These are phyloP conservation scores for Electrona antarctica DNA, from an alignment of 2,113 vertebrate genomes.

Conservation along the genomic window DNA sequence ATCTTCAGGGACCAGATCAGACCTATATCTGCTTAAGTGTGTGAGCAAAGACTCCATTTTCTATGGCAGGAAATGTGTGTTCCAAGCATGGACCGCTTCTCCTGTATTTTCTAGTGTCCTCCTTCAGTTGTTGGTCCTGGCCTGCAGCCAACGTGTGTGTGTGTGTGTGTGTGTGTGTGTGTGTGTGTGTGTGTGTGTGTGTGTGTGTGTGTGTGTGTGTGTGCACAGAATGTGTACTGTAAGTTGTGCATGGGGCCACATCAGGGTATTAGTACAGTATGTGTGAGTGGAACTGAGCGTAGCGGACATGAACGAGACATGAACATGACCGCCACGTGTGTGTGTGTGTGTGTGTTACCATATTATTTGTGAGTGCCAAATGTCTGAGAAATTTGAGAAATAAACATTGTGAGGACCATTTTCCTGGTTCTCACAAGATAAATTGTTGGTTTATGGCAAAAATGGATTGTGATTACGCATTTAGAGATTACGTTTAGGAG, in stretches of 20 bases:
- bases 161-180: slow-evolving; percentile 21
- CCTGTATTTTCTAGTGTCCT: slow-evolving; percentile 46
- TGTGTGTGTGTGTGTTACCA: background rate
- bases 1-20: too few relatives aligned
- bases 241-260: slow-evolving; percentile 51
- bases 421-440: too few relatives aligned
- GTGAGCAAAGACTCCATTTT: slow-evolving; percentile 23
- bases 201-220: slow-evolving; percentile 37
- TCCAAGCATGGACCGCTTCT: slow-evolving; percentile 18
- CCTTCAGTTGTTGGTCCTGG: slow-evolving; percentile 65
- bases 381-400: too few relatives aligned
- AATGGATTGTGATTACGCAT: too few relatives aligned
- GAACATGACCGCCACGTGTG: slow-evolving; percentile 5
- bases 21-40: too few relatives aligned
- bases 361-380: background rate
- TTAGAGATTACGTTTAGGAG: too few relatives aligned
- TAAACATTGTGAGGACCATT: too few relatives aligned
- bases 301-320: slow-evolving; percentile 23
- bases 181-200: too few relatives aligned
- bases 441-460: too few relatives aligned
- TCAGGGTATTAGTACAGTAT: slow-evolving; percentile 56
- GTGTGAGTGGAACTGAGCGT: slow-evolving; percentile 36
- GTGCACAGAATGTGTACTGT: slow-evolving; percentile 51
- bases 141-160: slow-evolving; percentile 35
- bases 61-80: slow-evolving; percentile 30